Percentiles rank a stretch among this genome's conserved stretches.
phyloP scores from a whole-genome alignment of 2,797 vertebrate genomes.

The Coluber constrictor region DNA sequence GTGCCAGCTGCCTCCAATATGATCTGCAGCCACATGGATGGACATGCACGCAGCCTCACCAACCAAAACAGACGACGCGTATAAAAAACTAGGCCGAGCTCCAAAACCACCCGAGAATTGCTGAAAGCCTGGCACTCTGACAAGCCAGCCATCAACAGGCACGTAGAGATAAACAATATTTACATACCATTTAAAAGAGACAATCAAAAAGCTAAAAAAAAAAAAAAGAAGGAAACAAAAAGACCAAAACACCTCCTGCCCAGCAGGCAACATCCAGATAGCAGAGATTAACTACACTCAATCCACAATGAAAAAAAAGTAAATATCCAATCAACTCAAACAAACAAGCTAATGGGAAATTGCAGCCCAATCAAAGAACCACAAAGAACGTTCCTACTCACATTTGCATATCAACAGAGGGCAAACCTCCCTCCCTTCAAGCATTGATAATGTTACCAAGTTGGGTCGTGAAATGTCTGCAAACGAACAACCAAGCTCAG shows the following conservation, averaged over 20 bases:
- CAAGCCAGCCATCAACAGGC: not conserved
- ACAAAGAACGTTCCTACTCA: not conserved
- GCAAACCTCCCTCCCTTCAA: not conserved
- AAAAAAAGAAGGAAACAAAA: not conserved
- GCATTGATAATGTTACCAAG: not conserved
- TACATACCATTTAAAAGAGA: not conserved
- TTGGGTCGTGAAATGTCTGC: not conserved
- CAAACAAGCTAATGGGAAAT: not conserved
- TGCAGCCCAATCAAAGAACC: not conserved
- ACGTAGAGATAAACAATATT: not conserved
- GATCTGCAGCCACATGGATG: not conserved
- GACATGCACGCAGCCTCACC: not conserved
- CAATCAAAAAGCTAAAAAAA: not conserved
- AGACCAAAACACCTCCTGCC: not conserved
- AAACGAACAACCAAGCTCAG: not conserved
- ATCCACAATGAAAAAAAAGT: not conserved
- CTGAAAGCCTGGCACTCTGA: not conserved
- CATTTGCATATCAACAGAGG: not conserved
- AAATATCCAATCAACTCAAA: not conserved
- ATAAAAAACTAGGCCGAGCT: not conserved
- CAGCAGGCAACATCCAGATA: not conserved
- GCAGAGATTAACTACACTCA: not conserved
- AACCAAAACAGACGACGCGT: not conserved
- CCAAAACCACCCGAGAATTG: not conserved
- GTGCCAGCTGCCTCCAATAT: not conserved